Evolutionary conservation across 1,140 invertebrate genomes (phyloP), one percentile per base, ranked within the genome.

Genomic region (Ceratosolen fusciceps): DNA sequence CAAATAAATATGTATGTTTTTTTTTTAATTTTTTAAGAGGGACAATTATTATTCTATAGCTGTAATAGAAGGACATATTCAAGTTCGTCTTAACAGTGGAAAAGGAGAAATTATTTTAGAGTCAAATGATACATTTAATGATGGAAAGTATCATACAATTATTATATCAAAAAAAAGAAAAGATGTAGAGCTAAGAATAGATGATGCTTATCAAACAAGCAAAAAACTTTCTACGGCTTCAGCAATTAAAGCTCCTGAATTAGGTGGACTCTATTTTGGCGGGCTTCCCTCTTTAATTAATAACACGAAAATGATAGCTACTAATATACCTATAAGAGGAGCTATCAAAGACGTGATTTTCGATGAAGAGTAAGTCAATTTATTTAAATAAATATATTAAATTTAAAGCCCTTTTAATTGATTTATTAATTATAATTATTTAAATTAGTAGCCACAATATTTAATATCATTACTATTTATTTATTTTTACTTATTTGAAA

Each of bases 281-380:
- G 95, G 95, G 1, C 85, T 94, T 19, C 93, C 93, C 1, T 80
- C 87, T 24, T 87, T 90, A 62, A 90, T 92, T 19, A 90, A 91
- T 73, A 90, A 91, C 56, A 90, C 90, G 12, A 91, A 91, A 47
- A 91, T 93, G 86, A 90, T 92, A 7, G 89, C 91, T 0, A 92
- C 92, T 0, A 90, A 85, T 29, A 83, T 88, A 60, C 91, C 91
- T 67, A 88, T 95, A 10, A 91, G 92, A 75, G 96, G 96, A 39
- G 94, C 95, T 9, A 94, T 98, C 29, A 94, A 93, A 82, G 95
- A 98, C 90, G 92, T 95, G 24, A 93, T 96, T 75, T 93, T 96
- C 80, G 95, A 96, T 85, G 93, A 96, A 81, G 91, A 93, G 94
- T 95, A 90, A 92, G 92, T 91, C 26, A 71, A 34, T 26, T 5